A percentile compares a stretch with the other conserved stretches of the same genome.
Conservation (phyloP, 1,140 invertebrate genomes). For the Ceratina calcarata region DNA sequence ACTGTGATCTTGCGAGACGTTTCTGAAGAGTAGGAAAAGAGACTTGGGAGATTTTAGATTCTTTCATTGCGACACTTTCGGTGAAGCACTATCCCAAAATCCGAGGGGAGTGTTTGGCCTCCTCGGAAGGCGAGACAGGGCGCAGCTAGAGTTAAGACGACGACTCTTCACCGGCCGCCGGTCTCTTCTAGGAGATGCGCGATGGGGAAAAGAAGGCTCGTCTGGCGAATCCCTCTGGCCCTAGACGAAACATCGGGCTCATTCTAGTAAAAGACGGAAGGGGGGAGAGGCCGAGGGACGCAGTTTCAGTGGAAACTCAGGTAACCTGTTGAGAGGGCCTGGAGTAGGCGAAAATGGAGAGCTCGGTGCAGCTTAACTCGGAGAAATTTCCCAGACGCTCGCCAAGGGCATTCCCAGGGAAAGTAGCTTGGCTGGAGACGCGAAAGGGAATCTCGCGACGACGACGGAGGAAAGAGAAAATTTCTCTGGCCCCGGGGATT, state of each 20-base stretch:
- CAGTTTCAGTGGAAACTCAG: constrained; percentile 56
- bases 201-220: not conserved
- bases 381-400: constrained; percentile 71
- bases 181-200: not conserved
- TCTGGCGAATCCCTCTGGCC: constrained; percentile 5
- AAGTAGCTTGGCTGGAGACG: constrained; percentile 56
- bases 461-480: constrained; percentile 34
- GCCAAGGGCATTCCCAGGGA: constrained; percentile 61
- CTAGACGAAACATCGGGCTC: constrained; percentile 5
- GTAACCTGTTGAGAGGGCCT: constrained; percentile 72
- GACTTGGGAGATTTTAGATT: too few relatives aligned
- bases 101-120: not conserved
- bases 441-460: too few relatives aligned
- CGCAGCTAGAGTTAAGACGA: not conserved
- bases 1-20: too few relatives aligned
- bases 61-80: too few relatives aligned
- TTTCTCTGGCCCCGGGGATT: constrained; percentile 56
- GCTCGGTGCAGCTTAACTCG: constrained; percentile 64
- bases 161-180: not conserved
- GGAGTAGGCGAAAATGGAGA: constrained; percentile 64
- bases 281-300: constrained; percentile 5
- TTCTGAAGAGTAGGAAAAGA: too few relatives aligned
- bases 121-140: too few relatives aligned
- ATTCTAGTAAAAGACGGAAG: not conserved
- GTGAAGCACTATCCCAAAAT: not conserved